Base-by-base conservation (phyloP, 2,113 vertebrate genomes). In the Cynopterus brachyotis region DNA sequence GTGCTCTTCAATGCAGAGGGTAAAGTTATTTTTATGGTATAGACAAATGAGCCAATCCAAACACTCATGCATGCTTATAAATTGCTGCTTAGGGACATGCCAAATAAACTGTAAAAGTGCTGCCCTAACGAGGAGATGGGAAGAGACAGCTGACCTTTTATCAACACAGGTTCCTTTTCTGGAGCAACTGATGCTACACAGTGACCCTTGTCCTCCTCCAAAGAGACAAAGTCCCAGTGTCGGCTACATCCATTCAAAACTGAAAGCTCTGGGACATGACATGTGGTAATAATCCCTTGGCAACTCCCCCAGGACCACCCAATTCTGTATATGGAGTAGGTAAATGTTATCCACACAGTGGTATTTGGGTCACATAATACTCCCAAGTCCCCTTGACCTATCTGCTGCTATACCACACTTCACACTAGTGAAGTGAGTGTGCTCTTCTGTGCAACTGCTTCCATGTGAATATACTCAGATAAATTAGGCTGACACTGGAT, bases 91-190 rank as follows among this genome's bases (percentile, higher is more conserved):
- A 72, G 55, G 60, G 95, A 81, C 9, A 28, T 62, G 66, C 72
- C 79, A 89, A 94, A 81, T 83, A 75, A 90, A 89, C 53, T 19
- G 9, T 24, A n/a, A 35, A 73, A 57, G 9, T 20, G 4, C 24
- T 93, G 37, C 47, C 85, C 53, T 97, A 83, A 88, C 35, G 26
- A 96, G 60, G 22, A 64, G 64, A 26, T 37, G 16, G 59, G 53
- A 79, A 69, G 22, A 91, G 24, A 83, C 2, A 45, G 55, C 59
- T 93, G 89, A 94, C n/a, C 81, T 89, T 89, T 62, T 2, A 72
- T 28, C 69, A 13, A 91, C 45, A 73, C 26, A 11, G 30, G 66
- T 90, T 96, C 55, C 86, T 96, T 91, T 97, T 75, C 35, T 72
- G 53, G 72, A 55, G 19, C 40, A 66, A 60, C 53, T 53, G 7